Evolutionary conservation across 2,113 vertebrate genomes (phyloP), one percentile per base, ranked within the genome.

Genomic region (Ictalurus punctatus): DNA sequence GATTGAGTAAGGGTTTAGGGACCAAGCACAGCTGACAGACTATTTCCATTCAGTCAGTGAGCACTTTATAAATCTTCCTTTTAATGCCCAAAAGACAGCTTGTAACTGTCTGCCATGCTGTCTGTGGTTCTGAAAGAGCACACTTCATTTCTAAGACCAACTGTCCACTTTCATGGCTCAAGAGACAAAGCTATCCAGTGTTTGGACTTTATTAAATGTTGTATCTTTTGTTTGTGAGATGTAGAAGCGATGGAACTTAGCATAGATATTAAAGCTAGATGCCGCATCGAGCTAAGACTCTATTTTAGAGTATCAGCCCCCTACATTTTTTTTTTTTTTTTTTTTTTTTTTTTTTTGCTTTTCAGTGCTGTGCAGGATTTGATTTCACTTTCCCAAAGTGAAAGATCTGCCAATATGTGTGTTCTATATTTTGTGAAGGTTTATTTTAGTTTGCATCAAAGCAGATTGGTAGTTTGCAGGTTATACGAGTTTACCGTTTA

Each of bases 61-160:
- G 21, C 13, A 16, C 79, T 83, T 71, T 52, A 48, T 83, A 86
- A 84, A 78, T 59, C 40, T 78, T 34, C 44, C 76, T 54, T 17
- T 79, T 79, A 7, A 79, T n/a, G 44, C 44, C 58, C 71, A 48
- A 71, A 34, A 71, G 54, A 81, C n/a, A 58, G 52, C 54, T 58
- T 71, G 78, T 34, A 80, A 44, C 58, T 52, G 61, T 40, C 30
- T 30, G 61, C 79, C n/a, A 52, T 71, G 87, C 87, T 90, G 81
- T 90, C 90, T 71, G 40, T 89, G 87, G 84, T 80, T 30, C 69
- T 90, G 61, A 87, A 83, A 27, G n/a, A 79, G 63, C 30, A 74
- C 61, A 63, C 34, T 89, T 54, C 52, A 59, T 52, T 74, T 59
- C 58, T 59, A 81, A 69, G 44, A 21, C 61, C 59, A 69, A 67